These are phyloP conservation scores for Drosophila greeni DNA, from an alignment of 2,888 invertebrate genomes.

Conservation along the genomic window DNA sequence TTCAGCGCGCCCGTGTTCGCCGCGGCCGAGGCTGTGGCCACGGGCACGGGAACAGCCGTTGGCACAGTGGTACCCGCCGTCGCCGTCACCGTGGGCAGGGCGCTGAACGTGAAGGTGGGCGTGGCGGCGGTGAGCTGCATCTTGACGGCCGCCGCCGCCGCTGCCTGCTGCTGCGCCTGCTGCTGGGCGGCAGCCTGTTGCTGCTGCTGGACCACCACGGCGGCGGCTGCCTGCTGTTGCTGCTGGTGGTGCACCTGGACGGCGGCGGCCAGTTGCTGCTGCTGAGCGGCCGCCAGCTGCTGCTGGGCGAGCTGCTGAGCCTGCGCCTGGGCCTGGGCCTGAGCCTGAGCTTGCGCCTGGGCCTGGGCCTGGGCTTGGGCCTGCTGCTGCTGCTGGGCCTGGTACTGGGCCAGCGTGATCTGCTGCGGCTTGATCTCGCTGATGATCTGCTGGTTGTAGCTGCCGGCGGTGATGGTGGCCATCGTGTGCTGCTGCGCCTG, in stretches of 20 bases:
- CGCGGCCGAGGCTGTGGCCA: constrained; percentile 30
- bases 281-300: constrained; percentile 58
- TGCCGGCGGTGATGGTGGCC: constrained; percentile 74
- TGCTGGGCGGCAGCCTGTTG: constrained; percentile 51
- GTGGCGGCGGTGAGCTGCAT: constrained; percentile 73
- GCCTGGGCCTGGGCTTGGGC: constrained; percentile 64
- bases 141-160: constrained; percentile 66
- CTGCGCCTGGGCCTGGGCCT: constrained; percentile 71
- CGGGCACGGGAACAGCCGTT: constrained; percentile 42
- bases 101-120: constrained; percentile 75
- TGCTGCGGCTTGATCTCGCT: constrained; percentile 76
- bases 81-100: constrained; percentile 68
- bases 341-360: constrained; percentile 66
- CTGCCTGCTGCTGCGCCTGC: constrained; percentile 53
- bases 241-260: constrained; percentile 66
- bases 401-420: constrained; percentile 76
- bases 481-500: constrained; percentile 73
- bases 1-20: constrained; percentile 35
- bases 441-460: constrained; percentile 77
- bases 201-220: constrained; percentile 53
- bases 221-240: constrained; percentile 58
- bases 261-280: constrained; percentile 56
- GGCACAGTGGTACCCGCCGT: constrained; percentile 38
- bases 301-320: constrained; percentile 63
- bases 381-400: constrained; percentile 76